Base-by-base conservation (phyloP, 2,797 vertebrate species). In the Smutsia temminckii region DNA sequence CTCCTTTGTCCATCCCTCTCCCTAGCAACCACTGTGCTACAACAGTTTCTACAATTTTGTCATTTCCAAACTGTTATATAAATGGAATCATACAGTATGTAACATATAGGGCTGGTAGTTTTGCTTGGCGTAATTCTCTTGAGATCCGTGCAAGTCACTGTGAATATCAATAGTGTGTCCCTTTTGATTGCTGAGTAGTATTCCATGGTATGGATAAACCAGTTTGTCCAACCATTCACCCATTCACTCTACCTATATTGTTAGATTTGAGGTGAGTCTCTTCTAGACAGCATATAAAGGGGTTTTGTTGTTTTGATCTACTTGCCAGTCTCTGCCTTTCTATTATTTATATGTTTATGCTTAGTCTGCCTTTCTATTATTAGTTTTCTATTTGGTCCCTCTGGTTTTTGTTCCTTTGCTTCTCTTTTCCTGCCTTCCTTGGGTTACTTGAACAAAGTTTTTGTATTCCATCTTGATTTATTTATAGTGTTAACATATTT, bases 351-450 rank as follows among this genome's bases (percentile, higher is more conserved):
- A 59, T 37, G 9, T 64, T 29, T n/a, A 42, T 49, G 25, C 20
- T 71, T 29, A 57, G 27, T 89, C 29, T 59, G 17, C 16, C 46
- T 92, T 80, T 94, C 53, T 11, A 72, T 59, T 29, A 23, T 75
- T 64, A 81, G 9, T 57, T 95, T 96, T 75, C 34, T 91, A 27
- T 80, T 81, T 55, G 9, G n/a, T 78, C 55, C 49, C 32, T 55
- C 46, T 84, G 9, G 29, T 72, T 78, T 17, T 59, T 78, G 2
- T 53, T 78, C 25, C 25, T 63, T n/a, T 68, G 20, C 72, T 72
- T 83, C 51, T 69, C 61, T 71, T 85, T 93, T 74, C 42, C 84
- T 66, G 49, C 16, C 59, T 84, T 51, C 2, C 11, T 57, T 29
- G 18, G 29, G n/a, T 71, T 83, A 66, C 34, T 46, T 27, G 69